Base-by-base conservation (phyloP, 2,113 vertebrate genomes). In the Perccottus glenii region DNA sequence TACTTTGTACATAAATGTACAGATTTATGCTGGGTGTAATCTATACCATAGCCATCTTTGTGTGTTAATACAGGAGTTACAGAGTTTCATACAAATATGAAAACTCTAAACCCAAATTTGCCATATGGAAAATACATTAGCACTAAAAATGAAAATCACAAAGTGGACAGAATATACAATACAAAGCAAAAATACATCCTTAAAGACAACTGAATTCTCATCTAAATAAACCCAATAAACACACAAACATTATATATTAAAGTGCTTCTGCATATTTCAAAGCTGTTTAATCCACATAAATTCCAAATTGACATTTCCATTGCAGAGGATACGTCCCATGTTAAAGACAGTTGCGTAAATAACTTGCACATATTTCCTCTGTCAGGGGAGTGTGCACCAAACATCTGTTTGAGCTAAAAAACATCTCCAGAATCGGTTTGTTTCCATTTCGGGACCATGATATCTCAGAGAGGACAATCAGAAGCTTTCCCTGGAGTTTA, bases 391-490 rank as follows among this genome's bases (percentile, higher is more conserved):
- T 40, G 52, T 8, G 52, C 14, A 33, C 8, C 1, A 10, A 36
- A 32, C 52, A 55, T 55, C 52, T 55, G 52, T n/a, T 55, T 55
- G 36, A n/a, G 14, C 52, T 55, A 2, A 55, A 55, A 4, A 1
- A 6, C 14, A 36, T 9, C 19, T 14, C 50, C 50, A 33, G 19
- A 52, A 52, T 52, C 50, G 36, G 36, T 38, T 27, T 27, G 19
- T 55, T 55, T 55, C 52, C 33, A 12, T 38, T 35, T 55, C 15
- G 52, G 33, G 33, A 55, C 12, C 5, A 32, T 8, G 12, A 55
- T 38, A n/a, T 38, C 7, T 55, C 33, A 4, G 32, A 15, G 5
- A 33, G 52, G 52, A 36, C 14, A 7, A 10, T 36, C 3, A 12
- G 52, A n/a, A 55, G 52, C 52, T 6, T 11, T 6, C 14, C 12